Evolutionary conservation across 2,888 invertebrate species (phyloP).

Genomic region (Pegoplata infirma): DNA sequence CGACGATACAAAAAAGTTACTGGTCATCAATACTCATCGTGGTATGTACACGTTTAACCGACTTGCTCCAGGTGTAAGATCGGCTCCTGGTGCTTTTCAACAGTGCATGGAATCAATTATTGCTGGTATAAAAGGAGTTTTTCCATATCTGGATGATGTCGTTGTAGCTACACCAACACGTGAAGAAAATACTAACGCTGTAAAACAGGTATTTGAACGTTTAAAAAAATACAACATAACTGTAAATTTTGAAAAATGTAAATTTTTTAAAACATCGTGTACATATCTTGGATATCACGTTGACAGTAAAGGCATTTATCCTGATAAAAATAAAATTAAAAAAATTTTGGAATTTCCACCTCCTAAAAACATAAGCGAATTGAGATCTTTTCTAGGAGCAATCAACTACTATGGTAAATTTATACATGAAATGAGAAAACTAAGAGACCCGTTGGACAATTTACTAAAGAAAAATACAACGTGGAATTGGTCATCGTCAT

Average conservation of each 20-base stretch:
- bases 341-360: constrained; percentile 10
- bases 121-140: constrained; percentile 38
- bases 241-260: constrained; percentile 44
- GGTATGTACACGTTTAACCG: constrained; percentile 58
- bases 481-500: constrained; percentile 56
- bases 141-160: constrained; percentile 40
- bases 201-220: constrained; percentile 35
- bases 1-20: constrained; percentile 56
- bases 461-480: constrained; percentile 20
- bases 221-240: constrained; percentile 39
- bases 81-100: constrained; percentile 61
- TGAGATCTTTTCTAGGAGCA: constrained; percentile 41
- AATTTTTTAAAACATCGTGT: constrained; percentile 47
- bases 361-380: constrained; percentile 32
- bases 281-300: constrained; percentile 31
- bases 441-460: constrained; percentile 37
- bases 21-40: constrained; percentile 57
- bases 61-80: constrained; percentile 54
- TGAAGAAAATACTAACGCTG: constrained; percentile 16
- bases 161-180: constrained; percentile 32
- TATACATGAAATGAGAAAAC: constrained; percentile 30
- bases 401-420: constrained; percentile 53
- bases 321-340: constrained; percentile 32
- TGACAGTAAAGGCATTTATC: constrained; percentile 28
- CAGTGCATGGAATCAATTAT: constrained; percentile 55